These are phyloP conservation scores for Merluccius polli DNA, from an alignment of 2,797 vertebrate species.

Conservation along the genomic window DNA sequence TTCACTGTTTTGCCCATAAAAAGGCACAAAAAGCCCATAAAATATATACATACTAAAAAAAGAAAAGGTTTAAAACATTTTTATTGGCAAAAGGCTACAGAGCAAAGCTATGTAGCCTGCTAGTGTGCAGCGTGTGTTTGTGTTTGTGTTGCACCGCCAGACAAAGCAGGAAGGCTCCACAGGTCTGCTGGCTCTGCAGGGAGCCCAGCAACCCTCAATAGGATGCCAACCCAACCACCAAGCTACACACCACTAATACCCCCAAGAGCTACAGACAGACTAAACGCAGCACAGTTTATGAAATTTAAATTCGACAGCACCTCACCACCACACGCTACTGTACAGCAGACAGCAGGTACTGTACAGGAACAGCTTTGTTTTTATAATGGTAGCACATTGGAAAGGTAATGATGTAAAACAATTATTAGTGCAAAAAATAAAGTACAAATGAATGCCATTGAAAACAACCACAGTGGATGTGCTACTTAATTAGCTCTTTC, in stretches of 20 bases:
- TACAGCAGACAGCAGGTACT: slow-evolving; percentile 45
- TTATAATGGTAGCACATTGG: slow-evolving; percentile 57
- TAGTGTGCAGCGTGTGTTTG: slow-evolving; percentile 9
- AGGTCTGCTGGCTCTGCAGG: slow-evolving; percentile 41
- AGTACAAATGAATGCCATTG: slow-evolving; percentile 24
- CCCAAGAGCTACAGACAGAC: slow-evolving; percentile 29
- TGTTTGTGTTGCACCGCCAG: slow-evolving; percentile 45
- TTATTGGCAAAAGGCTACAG: neutral
- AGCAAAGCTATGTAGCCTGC: neutral
- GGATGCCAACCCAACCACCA: slow-evolving; percentile 57
- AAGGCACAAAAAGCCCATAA: neutral
- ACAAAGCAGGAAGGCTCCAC: slow-evolving; percentile 32
- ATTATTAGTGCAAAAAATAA: slow-evolving; percentile 53
- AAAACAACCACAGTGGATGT: neutral
- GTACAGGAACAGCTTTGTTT: slow-evolving; percentile 44
- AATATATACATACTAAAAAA: neutral
- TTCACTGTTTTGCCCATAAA: neutral
- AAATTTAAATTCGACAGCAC: slow-evolving; percentile 54
- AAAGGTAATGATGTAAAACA: slow-evolving; percentile 53
- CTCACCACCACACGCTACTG: slow-evolving; percentile 34
- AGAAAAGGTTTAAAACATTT: neutral
- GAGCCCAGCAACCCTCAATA: slow-evolving; percentile 37
- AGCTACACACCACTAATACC: slow-evolving; percentile 47
- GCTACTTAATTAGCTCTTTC: neutral
- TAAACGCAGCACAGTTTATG: too few species aligned